phyloP scores from a whole-genome alignment of 2,113 vertebrate genomes.

The Pluvialis apricaria region DNA sequence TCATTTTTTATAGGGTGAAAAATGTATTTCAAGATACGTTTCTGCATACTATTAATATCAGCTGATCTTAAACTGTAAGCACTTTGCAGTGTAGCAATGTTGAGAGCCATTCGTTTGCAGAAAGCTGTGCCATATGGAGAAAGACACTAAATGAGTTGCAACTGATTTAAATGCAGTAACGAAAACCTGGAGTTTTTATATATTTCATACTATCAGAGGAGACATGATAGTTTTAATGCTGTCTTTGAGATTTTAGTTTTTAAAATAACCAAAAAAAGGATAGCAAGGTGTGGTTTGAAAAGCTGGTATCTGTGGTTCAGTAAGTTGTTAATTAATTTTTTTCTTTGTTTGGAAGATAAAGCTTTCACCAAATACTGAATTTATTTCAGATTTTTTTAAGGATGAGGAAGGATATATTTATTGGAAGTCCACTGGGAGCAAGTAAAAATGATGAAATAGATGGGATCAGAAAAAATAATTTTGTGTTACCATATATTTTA shows the following conservation, averaged over 20 bases:
- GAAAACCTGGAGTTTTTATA: not conserved
- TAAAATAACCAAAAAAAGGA: not conserved
- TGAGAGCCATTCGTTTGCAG: not conserved
- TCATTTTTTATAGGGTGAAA: conserved; percentile 24
- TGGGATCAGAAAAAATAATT: not conserved
- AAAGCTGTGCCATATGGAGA: not conserved
- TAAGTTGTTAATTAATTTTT: not conserved
- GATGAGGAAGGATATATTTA: not conserved
- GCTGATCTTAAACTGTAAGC: not conserved
- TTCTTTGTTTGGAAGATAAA: not conserved
- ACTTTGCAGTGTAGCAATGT: not conserved
- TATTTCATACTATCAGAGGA: not conserved
- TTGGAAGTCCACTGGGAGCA: not conserved
- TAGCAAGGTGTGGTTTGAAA: not conserved
- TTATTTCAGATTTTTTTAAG: not conserved
- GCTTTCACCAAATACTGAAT: not conserved
- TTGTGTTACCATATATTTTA: not conserved
- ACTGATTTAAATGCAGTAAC: not conserved
- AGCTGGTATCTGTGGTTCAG: not conserved
- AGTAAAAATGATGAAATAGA: not conserved
- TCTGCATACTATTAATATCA: not conserved
- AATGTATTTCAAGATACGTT: not conserved
- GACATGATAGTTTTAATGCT: not conserved
- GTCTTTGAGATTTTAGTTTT: not conserved
- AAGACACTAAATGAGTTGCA: not conserved